Conservation (phyloP, 2,113 vertebrate genomes). For the Pelodiscus sinensis region DNA sequence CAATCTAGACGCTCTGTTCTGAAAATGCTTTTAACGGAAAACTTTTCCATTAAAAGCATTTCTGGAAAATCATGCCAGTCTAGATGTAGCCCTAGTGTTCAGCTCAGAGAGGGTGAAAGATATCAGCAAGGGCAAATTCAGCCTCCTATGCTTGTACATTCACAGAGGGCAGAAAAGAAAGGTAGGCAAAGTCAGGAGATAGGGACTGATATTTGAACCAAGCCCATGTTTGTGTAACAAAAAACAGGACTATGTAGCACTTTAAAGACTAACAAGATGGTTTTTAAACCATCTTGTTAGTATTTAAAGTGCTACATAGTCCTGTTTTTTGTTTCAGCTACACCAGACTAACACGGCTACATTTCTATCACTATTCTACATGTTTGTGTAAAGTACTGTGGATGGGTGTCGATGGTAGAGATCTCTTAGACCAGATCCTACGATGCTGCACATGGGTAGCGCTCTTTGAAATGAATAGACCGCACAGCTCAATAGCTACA, state of each 20-base stretch:
- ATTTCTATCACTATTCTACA: no score
- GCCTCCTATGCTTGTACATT: background rate
- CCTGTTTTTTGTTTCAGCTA: no score
- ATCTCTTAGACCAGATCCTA: background rate
- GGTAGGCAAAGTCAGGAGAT: rapidly evolving
- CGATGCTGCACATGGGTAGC: background rate
- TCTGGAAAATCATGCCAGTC: no score
- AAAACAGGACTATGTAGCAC: no score
- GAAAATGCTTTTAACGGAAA: no score
- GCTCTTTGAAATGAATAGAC: background rate
- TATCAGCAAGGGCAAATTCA: background rate
- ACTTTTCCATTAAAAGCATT: no score
- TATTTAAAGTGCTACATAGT: no score
- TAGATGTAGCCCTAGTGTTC: background rate
- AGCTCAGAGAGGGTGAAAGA: background rate
- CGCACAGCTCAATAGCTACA: background rate
- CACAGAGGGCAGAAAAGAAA: background rate
- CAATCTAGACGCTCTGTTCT: no score
- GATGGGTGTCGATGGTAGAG: background rate
- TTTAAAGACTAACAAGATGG: no score
- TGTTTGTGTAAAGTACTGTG: background rate
- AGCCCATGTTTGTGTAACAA: background rate
- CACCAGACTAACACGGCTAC: no score
- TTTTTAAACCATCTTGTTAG: no score
- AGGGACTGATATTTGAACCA: background rate